Conservation (phyloP, 2,888 invertebrate species). For the Drosophila sordidapex region DNA sequence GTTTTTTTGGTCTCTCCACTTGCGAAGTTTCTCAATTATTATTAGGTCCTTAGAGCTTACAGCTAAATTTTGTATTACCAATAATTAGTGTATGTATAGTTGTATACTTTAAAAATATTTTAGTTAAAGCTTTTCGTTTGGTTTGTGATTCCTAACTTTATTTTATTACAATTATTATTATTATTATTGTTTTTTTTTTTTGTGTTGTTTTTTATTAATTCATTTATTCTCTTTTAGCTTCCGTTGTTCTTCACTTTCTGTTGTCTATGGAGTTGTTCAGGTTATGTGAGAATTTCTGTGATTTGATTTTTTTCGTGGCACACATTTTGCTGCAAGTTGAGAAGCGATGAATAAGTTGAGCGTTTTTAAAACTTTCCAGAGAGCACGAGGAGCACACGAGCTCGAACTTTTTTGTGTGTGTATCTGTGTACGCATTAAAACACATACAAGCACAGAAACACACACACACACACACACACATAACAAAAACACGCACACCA, state of each 20-base stretch:
- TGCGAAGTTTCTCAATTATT: slow-evolving; percentile 71
- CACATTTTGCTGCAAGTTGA: slow-evolving; percentile 77
- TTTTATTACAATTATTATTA: slow-evolving; percentile 9
- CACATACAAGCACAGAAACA: slow-evolving; percentile 8
- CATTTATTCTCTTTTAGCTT: slow-evolving; percentile 2
- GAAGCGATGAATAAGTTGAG: slow-evolving; percentile 45
- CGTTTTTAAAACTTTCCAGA: slow-evolving; percentile 49
- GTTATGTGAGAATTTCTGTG: slow-evolving; percentile 74
- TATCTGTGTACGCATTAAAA: slow-evolving; percentile 40
- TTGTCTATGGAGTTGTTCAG: slow-evolving; percentile 74
- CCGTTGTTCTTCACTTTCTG: slow-evolving; percentile 60
- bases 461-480: slow-evolving; percentile 34
- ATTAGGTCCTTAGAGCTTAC: slow-evolving; percentile 53
- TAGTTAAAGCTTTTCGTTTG: slow-evolving; percentile 76
- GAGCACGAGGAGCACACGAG: slow-evolving; percentile 22
- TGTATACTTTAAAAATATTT: slow-evolving; percentile 77
- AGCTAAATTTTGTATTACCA: slow-evolving; percentile 49
- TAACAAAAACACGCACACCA: slow-evolving; percentile 32
- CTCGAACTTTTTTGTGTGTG: slow-evolving; percentile 46
- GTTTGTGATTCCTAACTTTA: slow-evolving; percentile 58
- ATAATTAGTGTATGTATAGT: slow-evolving; percentile 58
- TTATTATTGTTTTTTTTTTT: slow-evolving; percentile 16
- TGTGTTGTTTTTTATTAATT: slow-evolving; percentile 16
- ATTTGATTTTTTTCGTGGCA: slow-evolving; percentile 72
- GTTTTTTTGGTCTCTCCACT: slow-evolving; percentile 68